Percentiles rank a stretch among this genome's conserved stretches.
These are phyloP conservation scores for Phengaris arion DNA, from an alignment of 2,888 invertebrate species.

Conservation along the genomic window DNA sequence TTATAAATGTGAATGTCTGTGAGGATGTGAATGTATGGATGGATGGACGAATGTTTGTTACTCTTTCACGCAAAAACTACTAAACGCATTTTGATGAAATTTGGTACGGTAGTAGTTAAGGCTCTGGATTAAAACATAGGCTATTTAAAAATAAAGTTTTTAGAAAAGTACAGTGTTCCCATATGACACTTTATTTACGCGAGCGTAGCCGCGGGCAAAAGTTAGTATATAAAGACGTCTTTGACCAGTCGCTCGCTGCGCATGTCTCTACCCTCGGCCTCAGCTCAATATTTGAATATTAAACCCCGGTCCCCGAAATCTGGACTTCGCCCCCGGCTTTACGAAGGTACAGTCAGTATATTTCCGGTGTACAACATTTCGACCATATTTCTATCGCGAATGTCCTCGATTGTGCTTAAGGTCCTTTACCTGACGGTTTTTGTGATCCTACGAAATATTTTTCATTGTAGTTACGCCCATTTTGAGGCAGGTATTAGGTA, in stretches of 20 bases:
- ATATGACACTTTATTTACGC: too few relatives aligned
- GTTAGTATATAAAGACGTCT: background rate
- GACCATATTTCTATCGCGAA: background rate
- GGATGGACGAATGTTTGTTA: too few relatives aligned
- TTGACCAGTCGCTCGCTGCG: slow-evolving; percentile 14
- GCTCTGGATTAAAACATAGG: too few relatives aligned
- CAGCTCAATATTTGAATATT: slow-evolving; percentile 21
- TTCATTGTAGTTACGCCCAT: slow-evolving; percentile 1
- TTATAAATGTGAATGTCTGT: too few relatives aligned
- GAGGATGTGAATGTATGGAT: too few relatives aligned
- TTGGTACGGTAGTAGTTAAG: too few relatives aligned
- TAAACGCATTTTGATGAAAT: too few relatives aligned
- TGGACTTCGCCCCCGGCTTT: slow-evolving; percentile 10
- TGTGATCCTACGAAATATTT: background rate
- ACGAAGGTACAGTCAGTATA: background rate
- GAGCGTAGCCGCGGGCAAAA: too few relatives aligned
- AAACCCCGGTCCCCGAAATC: slow-evolving; percentile 21
- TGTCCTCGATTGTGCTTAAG: background rate
- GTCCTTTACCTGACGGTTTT: slow-evolving; percentile 13
- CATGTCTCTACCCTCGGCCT: slow-evolving; percentile 20
- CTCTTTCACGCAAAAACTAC: too few relatives aligned
- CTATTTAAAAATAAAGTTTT: too few relatives aligned
- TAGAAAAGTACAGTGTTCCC: too few relatives aligned
- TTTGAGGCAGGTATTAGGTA: background rate
- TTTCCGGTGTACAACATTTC: background rate